Evolutionary conservation across 2,888 invertebrate genomes (phyloP), one percentile per base, ranked within the genome.

Genomic region (Megaustenia siamemsis): DNA sequence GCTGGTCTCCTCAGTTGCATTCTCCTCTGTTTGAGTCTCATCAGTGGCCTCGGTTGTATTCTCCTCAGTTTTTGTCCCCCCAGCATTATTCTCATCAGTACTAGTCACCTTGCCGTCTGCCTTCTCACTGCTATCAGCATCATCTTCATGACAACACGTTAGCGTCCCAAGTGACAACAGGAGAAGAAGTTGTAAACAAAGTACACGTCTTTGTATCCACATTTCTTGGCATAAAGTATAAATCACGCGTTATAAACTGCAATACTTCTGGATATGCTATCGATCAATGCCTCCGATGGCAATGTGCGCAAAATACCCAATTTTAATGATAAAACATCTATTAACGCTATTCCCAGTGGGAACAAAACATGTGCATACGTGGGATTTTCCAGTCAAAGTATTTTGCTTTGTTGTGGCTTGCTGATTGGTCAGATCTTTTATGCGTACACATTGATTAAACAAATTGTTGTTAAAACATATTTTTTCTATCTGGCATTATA

Each of bases 361-460:
- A 86, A 86, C 77, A 76, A 60, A 68, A 56, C 86, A 86, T 86
- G 81, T 86, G 86, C 68, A 21, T 24, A n/a, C 28, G 38, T 80
- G 69, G 80, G 69, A 10, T 24, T 80, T 80, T 68, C 80, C 80
- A 38, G 24, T 40, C 28, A 12, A 28, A 28, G 28, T 69, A n/a
- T 79, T 82, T 66, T 76, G 75, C 82, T 76, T 82, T 56, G 82
- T 43, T 82, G 82, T 82, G 45, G 4, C 38, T 73, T 73, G 38
- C 32, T 60, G 40, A 82, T 82, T 82, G 82, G 82, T 60, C 28
- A 49, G 73, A 73, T 49, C 60, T 1, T n/a, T 60, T 1, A 24
- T n/a, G n/a, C n/a, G n/a, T n/a, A n/a, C n/a, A n/a, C n/a, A n/a
- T n/a, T n/a, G n/a, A n/a, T n/a, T n/a, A n/a, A n/a, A n/a, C n/a